Percentiles rank a stretch among this genome's conserved stretches.
Evolutionary conservation across 1,140 invertebrate species (phyloP).

Genomic region (Contarinia nasturtii): DNA sequence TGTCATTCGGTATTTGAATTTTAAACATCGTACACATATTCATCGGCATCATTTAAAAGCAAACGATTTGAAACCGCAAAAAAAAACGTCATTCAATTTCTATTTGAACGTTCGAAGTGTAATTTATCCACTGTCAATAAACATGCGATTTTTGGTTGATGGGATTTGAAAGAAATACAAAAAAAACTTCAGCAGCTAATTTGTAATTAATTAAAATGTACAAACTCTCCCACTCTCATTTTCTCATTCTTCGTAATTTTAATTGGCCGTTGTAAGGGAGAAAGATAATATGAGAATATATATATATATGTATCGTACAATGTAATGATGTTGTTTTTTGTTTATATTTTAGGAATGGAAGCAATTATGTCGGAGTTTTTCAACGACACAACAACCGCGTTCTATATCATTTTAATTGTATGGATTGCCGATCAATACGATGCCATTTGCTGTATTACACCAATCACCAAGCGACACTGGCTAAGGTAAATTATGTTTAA

Average conservation of each 20-base stretch:
- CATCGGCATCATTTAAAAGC: too few species aligned
- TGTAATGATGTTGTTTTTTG: neutral
- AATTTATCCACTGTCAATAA: too few species aligned
- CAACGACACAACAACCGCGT: constrained; percentile 95
- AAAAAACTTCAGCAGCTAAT: too few species aligned
- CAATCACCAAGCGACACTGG: constrained; percentile 92
- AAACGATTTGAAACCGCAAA: too few species aligned
- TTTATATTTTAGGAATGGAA: constrained; percentile 78
- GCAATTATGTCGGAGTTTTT: constrained; percentile 99
- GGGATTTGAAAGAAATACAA: too few species aligned
- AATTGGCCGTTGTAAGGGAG: neutral
- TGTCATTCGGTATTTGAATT: too few species aligned
- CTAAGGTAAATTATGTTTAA: constrained; percentile 59
- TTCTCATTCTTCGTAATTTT: neutral
- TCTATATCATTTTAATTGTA: constrained; percentile 97
- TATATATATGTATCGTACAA: neutral
- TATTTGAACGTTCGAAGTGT: too few species aligned
- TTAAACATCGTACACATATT: too few species aligned
- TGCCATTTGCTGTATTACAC: constrained; percentile 90
- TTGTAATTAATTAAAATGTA: too few species aligned
- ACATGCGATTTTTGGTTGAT: too few species aligned
- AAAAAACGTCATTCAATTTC: too few species aligned
- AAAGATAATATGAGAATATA: neutral
- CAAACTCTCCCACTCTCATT: too few species aligned
- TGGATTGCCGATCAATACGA: constrained; percentile 99